These are phyloP conservation scores for Hydropsyche betteni DNA, from an alignment of 2,888 invertebrate species.

Conservation along the genomic window DNA sequence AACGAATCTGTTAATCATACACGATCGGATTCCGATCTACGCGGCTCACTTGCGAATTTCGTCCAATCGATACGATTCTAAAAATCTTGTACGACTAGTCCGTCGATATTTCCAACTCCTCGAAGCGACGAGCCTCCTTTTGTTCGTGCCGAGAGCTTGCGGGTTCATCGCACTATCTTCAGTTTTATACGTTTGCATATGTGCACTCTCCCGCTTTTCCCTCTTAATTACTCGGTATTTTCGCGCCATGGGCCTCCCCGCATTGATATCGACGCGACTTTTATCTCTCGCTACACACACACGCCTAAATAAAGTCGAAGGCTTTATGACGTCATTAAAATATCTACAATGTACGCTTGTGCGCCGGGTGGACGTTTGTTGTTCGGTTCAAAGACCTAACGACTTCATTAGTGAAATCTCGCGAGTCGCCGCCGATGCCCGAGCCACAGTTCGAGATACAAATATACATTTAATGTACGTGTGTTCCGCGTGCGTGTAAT, in stretches of 20 bases:
- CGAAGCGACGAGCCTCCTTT: slow-evolving; percentile 10
- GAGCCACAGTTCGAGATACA: background rate
- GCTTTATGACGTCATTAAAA: slow-evolving; percentile 40
- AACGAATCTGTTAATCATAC: background rate
- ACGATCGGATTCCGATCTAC: slow-evolving; percentile 16
- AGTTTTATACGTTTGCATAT: background rate
- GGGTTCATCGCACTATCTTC: slow-evolving; percentile 26
- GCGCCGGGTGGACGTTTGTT: slow-evolving; percentile 28
- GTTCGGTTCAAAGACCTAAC: slow-evolving; percentile 38
- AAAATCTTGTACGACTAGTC: slow-evolving; percentile 16
- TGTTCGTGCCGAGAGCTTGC: slow-evolving; percentile 7
- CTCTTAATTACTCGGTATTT: background rate
- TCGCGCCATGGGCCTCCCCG: background rate
- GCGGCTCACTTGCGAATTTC: slow-evolving; percentile 6
- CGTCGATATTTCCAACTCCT: slow-evolving; percentile 1
- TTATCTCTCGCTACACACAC: slow-evolving; percentile 1
- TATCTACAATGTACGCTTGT: slow-evolving; percentile 30
- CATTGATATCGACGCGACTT: background rate
- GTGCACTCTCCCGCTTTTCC: background rate
- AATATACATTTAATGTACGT: too few species aligned
- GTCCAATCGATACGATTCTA: slow-evolving; percentile 4
- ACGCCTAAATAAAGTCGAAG: slow-evolving; percentile 26
- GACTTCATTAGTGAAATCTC: slow-evolving; percentile 39
- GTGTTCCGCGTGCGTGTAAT: too few species aligned
- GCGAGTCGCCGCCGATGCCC: slow-evolving; percentile 10